Percentiles rank a stretch among this genome's conserved stretches.
Evolutionary conservation across 2,888 invertebrate genomes (phyloP).

Genomic region (Microdon myrmicae): DNA sequence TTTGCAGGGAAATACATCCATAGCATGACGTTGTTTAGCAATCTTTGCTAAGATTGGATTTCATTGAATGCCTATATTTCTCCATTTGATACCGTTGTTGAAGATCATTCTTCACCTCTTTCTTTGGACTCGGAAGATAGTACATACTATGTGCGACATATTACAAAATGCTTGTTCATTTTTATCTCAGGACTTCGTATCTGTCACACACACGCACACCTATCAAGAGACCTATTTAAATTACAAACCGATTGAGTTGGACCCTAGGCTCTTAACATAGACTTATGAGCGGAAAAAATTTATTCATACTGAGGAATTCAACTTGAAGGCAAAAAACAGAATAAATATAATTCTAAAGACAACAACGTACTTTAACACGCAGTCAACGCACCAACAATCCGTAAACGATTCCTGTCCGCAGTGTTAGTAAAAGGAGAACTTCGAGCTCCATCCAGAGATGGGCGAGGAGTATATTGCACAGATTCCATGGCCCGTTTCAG

Average conservation of each 20-base stretch:
- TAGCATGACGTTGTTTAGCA: too few relatives aligned
- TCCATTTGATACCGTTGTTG: not conserved
- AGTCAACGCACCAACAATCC: constrained; percentile 26
- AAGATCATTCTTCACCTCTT: not conserved
- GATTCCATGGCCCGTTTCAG: constrained; percentile 6
- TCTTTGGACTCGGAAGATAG: constrained; percentile 18
- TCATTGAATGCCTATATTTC: too few relatives aligned
- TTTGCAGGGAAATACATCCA: too few relatives aligned
- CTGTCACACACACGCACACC: constrained; percentile 14
- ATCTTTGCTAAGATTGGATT: too few relatives aligned
- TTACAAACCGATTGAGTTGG: constrained; percentile 32
- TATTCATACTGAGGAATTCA: too few relatives aligned
- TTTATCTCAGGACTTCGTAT: constrained; percentile 2
- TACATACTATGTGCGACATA: constrained; percentile 33
- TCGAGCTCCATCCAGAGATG: not conserved
- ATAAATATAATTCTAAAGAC: constrained; percentile 9
- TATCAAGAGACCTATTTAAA: constrained; percentile 36
- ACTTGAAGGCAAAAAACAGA: constrained; percentile 4
- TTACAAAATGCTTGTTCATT: constrained; percentile 9
- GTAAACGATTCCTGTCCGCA: constrained; percentile 29
- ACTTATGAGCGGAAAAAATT: constrained; percentile 28
- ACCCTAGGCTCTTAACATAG: not conserved
- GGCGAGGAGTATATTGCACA: not conserved
- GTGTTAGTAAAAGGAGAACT: constrained; percentile 6
- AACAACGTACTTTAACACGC: constrained; percentile 35